Conservation (phyloP, 2,113 vertebrate genomes). For the Bucco capensis region DNA sequence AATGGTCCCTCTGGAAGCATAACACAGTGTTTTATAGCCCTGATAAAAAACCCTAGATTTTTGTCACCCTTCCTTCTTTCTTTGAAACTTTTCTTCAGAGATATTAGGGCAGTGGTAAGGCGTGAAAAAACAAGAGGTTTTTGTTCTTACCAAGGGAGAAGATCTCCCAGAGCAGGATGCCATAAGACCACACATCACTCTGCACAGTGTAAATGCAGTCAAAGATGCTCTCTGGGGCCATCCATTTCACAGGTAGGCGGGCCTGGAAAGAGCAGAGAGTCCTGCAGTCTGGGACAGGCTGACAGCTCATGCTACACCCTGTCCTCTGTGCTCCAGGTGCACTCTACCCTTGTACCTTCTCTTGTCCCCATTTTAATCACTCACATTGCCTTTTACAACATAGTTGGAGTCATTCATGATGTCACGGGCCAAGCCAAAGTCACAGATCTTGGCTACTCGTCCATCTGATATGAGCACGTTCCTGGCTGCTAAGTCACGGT, state of each 20-base stretch:
- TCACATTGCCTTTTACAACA: slow-evolving; percentile 96
- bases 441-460: slow-evolving; percentile 92
- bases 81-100: not conserved
- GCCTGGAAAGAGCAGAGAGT: slow-evolving; percentile 75
- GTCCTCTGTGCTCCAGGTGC: not conserved
- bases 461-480: slow-evolving; percentile 88
- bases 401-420: slow-evolving; percentile 98
- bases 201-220: slow-evolving; percentile 95
- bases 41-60: not conserved
- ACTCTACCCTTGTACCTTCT: not conserved
- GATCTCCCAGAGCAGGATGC: slow-evolving; percentile 98
- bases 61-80: not conserved
- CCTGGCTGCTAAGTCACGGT: slow-evolving; percentile 92
- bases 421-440: slow-evolving; percentile 95
- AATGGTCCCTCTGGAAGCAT: not conserved
- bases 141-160: slow-evolving; percentile 88
- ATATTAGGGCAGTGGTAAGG: not conserved
- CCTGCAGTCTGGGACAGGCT: not conserved
- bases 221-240: slow-evolving; percentile 98
- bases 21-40: not conserved
- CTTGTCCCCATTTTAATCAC: slow-evolving; percentile 28
- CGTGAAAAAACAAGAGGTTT: too few species aligned
- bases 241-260: slow-evolving; percentile 97
- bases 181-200: slow-evolving; percentile 98
- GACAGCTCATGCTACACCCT: not conserved